Evolutionary conservation across 2,888 invertebrate species (phyloP), one percentile per base, ranked within the genome.

Genomic region (Ectemnius continuus): DNA sequence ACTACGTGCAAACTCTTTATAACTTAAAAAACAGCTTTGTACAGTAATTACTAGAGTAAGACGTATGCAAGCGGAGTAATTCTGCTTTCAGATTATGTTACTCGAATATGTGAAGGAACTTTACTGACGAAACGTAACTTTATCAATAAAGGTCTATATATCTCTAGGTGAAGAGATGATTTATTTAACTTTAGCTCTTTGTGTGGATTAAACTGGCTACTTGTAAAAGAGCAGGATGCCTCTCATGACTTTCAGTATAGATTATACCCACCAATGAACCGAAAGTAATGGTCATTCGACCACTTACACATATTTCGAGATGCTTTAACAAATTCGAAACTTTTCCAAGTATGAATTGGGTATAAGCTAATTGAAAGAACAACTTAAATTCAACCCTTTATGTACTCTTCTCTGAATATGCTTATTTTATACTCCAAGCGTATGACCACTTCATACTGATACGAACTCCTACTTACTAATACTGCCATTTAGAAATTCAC

Each of bases 71-170:
- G 57, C 69, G 67, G 60, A 73, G 57, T 20, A 14, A 18, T 62
- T 68, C 67, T 71, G 72, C 71, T 36, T 36, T 36, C 36, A 8
- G 70, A 46, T 67, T 73, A 66, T 76, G 66, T 71, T 75, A 78
- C 73, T 70, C 36, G 20, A 63, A 76, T 82, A 81, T 85, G 86
- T 86, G 75, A 82, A 84, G 71, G 76, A 80, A 79, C 72, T 78
- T 78, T 61, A 78, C 66, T 75, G 63, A 78, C 60, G 74, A 73
- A 72, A 67, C 79, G 63, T 79, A 75, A 85, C 82, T 85, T 84
- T 81, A 85, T 83, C 78, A 87, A 87, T 87, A 86, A 87, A 86
- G 74, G 74, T 83, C 69, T 82, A 78, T 61, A 70, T 63, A 74
- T 67, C 23, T 48, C 69, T 60, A 67, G 26, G 64, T 75, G 36